A percentile compares a stretch with the other conserved stretches of the same genome.
phyloP scores from a whole-genome alignment of 2,113 vertebrate species.

The Erinaceus europaeus region DNA sequence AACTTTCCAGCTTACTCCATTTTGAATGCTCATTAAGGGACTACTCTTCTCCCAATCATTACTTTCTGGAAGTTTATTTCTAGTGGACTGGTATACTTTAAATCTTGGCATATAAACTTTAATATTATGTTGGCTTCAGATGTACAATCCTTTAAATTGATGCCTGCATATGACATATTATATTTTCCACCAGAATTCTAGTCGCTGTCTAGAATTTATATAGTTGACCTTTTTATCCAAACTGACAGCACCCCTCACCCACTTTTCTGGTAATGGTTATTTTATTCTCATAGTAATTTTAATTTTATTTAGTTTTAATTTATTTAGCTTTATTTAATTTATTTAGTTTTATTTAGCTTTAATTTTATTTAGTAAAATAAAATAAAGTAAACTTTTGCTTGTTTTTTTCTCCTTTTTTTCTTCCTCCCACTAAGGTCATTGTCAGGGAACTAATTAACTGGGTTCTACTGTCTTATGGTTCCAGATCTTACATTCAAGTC shows the following conservation, averaged over 20 bases:
- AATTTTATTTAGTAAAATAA: neutral
- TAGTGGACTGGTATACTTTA: neutral
- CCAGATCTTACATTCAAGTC: neutral
- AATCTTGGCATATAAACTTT: neutral
- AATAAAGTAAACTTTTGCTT: neutral
- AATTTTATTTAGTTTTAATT: neutral
- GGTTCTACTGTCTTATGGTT: neutral
- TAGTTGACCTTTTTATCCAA: neutral
- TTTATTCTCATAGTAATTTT: neutral
- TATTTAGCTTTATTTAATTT: neutral
- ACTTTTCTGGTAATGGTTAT: neutral
- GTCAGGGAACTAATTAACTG: neutral
- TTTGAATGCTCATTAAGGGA: conserved; percentile 7
- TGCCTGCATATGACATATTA: neutral
- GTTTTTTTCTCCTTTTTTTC: neutral
- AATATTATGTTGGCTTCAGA: neutral
- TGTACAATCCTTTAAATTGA: neutral
- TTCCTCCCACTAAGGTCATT: neutral
- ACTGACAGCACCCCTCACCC: neutral
- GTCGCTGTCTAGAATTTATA: neutral
- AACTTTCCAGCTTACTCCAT: neutral
- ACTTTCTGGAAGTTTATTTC: neutral
- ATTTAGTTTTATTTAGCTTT: neutral
- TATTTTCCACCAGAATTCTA: neutral
- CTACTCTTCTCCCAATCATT: neutral